phyloP scores from a whole-genome alignment of 2,888 invertebrate species.

The Spisula solida region DNA sequence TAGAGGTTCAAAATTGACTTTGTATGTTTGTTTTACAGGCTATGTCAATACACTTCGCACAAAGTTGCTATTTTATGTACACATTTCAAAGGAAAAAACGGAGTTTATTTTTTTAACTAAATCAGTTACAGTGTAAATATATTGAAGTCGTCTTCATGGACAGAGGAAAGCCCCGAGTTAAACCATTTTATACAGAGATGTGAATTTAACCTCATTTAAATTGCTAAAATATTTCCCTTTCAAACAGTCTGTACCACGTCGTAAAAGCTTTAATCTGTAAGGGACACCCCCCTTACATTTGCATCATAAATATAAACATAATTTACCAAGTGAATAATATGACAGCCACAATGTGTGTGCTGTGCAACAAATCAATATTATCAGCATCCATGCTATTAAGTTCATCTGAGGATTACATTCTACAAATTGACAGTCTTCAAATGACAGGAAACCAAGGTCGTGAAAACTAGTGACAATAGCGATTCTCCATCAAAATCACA shows the following conservation, averaged over 20 bases:
- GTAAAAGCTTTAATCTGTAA: constrained; percentile 54
- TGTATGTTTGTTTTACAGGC: not conserved
- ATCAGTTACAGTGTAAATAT: constrained; percentile 2
- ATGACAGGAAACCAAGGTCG: too few relatives aligned
- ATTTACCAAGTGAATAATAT: too few relatives aligned
- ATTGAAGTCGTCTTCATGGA: not conserved
- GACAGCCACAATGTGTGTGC: too few relatives aligned
- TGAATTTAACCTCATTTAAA: constrained; percentile 42
- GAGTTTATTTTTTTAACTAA: not conserved
- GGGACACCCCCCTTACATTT: too few relatives aligned
- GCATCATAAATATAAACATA: too few relatives aligned
- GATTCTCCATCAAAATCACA: too few relatives aligned
- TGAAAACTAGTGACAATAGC: too few relatives aligned
- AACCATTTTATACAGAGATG: not conserved
- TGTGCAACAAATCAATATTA: too few relatives aligned
- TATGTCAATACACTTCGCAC: not conserved
- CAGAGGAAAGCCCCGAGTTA: not conserved
- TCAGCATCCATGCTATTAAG: too few relatives aligned
- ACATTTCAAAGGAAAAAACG: constrained; percentile 12
- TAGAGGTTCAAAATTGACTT: constrained; percentile 21
- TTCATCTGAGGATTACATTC: too few relatives aligned
- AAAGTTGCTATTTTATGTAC: constrained; percentile 11
- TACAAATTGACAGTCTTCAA: too few relatives aligned
- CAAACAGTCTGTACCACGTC: constrained; percentile 41
- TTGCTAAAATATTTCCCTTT: constrained; percentile 63